These are phyloP conservation scores for Drosophila meridiana DNA, from an alignment of 2,888 invertebrate genomes.

Conservation along the genomic window DNA sequence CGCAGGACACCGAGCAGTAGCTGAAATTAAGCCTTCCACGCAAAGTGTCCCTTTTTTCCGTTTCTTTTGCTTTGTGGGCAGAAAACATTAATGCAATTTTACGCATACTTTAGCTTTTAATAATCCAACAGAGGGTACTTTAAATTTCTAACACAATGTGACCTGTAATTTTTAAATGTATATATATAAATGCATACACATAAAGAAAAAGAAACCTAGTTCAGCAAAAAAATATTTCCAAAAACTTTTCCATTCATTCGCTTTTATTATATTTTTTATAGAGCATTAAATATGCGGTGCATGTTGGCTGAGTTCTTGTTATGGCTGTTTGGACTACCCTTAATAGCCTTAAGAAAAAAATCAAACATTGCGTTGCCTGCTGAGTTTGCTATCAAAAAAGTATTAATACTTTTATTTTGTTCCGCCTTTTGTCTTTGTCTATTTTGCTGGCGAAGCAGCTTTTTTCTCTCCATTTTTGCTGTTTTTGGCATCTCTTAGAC, in stretches of 20 bases:
- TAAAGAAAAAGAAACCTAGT: not conserved
- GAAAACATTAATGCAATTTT: slow-evolving; percentile 72
- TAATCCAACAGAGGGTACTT: slow-evolving; percentile 13
- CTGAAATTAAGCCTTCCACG: slow-evolving; percentile 62
- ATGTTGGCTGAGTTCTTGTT: not conserved
- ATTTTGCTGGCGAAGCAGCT: slow-evolving; percentile 15
- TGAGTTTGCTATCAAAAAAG: slow-evolving; percentile 12
- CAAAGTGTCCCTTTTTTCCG: slow-evolving; percentile 52
- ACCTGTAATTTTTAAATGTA: not conserved
- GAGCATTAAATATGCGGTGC: slow-evolving; percentile 12
- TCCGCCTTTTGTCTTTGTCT: slow-evolving; percentile 10
- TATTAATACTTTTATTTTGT: slow-evolving; percentile 8
- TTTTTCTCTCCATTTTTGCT: not conserved
- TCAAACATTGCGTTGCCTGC: slow-evolving; percentile 24
- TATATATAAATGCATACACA: not conserved
- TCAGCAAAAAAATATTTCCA: not conserved
- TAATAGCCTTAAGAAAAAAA: slow-evolving; percentile 28
- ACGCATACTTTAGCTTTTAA: slow-evolving; percentile 60
- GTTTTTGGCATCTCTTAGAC: not conserved
- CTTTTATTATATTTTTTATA: not conserved
- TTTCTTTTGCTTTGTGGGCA: slow-evolving; percentile 35
- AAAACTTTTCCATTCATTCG: not conserved
- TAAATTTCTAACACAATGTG: not conserved
- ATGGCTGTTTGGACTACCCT: slow-evolving; percentile 9
- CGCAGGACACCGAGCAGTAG: slow-evolving; percentile 28